A percentile compares a stretch with the other conserved stretches of the same genome.
Evolutionary conservation across 2,113 vertebrate species (phyloP).

Genomic region (Heptranchias perlo): DNA sequence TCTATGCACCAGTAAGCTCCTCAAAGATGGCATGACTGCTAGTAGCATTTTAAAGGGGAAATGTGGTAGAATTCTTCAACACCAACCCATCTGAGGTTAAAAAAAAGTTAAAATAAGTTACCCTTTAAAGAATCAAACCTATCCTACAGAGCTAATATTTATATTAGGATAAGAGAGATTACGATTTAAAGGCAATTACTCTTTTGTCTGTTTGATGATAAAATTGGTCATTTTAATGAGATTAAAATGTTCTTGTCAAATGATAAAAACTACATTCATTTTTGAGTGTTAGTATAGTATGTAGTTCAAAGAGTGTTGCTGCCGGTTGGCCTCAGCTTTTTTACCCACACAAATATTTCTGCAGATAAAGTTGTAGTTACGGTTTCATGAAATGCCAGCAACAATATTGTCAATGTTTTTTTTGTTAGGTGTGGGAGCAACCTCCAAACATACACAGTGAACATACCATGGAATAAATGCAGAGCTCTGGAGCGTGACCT

Average conservation of each 20-base stretch:
- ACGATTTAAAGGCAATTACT: neutral
- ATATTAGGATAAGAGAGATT: conserved; percentile 28
- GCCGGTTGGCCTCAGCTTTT: neutral
- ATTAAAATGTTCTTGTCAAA: neutral
- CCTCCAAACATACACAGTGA: neutral
- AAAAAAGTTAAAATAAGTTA: neutral
- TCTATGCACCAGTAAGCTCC: neutral
- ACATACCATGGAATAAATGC: neutral
- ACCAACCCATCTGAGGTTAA: neutral
- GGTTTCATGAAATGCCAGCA: conserved; percentile 12
- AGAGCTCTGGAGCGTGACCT: neutral
- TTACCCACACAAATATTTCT: conserved; percentile 14
- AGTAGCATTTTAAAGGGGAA: neutral
- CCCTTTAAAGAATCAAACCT: conserved; percentile 7
- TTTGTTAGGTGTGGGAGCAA: neutral
- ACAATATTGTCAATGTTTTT: conserved; percentile 31
- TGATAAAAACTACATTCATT: neutral
- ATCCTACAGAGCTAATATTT: neutral
- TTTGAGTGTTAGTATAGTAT: neutral
- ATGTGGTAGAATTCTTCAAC: neutral
- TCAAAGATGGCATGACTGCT: neutral
- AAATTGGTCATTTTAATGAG: conserved; percentile 14
- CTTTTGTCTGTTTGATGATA: neutral
- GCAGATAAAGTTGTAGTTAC: neutral
- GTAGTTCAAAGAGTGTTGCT: neutral